Evolutionary conservation across 2,113 vertebrate species (phyloP), one percentile per base, ranked within the genome.

Genomic region (Percina caprodes): DNA sequence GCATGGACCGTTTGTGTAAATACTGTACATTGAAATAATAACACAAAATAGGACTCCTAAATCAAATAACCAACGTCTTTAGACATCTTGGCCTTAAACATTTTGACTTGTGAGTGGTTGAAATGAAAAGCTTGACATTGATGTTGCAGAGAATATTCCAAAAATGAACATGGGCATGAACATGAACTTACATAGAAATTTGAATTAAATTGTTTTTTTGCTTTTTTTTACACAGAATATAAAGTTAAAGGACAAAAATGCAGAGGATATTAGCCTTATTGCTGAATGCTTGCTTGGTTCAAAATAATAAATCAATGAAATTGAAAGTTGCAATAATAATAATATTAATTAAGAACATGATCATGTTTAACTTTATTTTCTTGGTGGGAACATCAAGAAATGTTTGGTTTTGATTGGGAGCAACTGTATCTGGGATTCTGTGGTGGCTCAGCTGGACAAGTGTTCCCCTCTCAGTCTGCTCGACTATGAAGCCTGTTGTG

Each of bases 391-490:
- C 19, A 39, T 68, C 21, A 21, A 14, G 16, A 60, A 9, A 16
- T 58, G 23, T 67, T 49, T 56, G 6, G 13, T 24, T 52, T 54
- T 59, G 14, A 61, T 75, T 8, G 4, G n/a, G 33, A 70, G 12
- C 8, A 45, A 30, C 45, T 62, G n/a, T 30, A 2, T 52, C 15
- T 46, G 35, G 2, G 59, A 56, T 48, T 65, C 0, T 49, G 13
- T 49, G 23, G 68, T 23, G 39, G 39, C 51, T 72, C 77, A 80
- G 69, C 39, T 71, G 49, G 58, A 23, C 35, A 21, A 63, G 24
- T 56, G 48, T 26, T 45, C n/a, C 33, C 1, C 46, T 69, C 42
- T 12, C 19, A 19, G 42, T n/a, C 74, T 56, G 73, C n/a, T 12
- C 5, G 5, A 49, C 24, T 16, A 2, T 51, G 21, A 68, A 66